Evolutionary conservation across 2,797 vertebrate species (phyloP).

Genomic region (Chelidonichthys spinosus): DNA sequence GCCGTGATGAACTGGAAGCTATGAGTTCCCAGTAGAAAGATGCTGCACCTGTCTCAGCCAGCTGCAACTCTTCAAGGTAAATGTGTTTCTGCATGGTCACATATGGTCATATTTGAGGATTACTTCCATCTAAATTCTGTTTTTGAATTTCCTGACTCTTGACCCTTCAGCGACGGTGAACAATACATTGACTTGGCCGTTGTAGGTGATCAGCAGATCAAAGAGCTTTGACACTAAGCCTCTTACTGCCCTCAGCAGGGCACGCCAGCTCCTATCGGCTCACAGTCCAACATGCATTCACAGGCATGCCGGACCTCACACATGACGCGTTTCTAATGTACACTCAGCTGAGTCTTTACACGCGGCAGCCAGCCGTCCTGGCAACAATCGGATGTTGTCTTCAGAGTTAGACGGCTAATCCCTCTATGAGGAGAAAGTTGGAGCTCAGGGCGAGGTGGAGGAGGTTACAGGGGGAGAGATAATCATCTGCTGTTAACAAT

Average conservation of each 20-base stretch:
- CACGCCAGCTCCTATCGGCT: slow-evolving; percentile 43
- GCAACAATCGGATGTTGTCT: slow-evolving; percentile 49
- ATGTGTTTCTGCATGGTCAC: neutral
- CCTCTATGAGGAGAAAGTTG: slow-evolving; percentile 4
- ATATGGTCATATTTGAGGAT: neutral
- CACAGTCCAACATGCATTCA: slow-evolving; percentile 37
- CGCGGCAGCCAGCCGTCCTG: slow-evolving; percentile 40
- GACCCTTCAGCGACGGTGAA: slow-evolving; percentile 11
- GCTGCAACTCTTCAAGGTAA: slow-evolving; percentile 21
- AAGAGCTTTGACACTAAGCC: slow-evolving; percentile 60
- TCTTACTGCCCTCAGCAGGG: slow-evolving; percentile 55
- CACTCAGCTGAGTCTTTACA: slow-evolving; percentile 39
- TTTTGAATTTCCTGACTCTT: slow-evolving; percentile 13
- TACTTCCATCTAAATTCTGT: neutral
- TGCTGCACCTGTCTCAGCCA: neutral
- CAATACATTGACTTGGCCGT: slow-evolving; percentile 22
- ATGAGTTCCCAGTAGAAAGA: slow-evolving; percentile 12
- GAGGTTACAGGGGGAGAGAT: neutral
- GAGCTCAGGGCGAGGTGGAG: slow-evolving; percentile 11
- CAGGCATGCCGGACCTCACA: slow-evolving; percentile 53
- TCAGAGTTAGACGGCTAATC: slow-evolving; percentile 49
- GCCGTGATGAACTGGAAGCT: slow-evolving; percentile 46
- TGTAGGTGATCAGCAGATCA: slow-evolving; percentile 35
- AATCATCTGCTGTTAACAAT: neutral
- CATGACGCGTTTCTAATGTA: slow-evolving; percentile 40